Base-by-base conservation (phyloP, 2,113 vertebrate genomes). In the Chamaetylas fuelleborni region DNA sequence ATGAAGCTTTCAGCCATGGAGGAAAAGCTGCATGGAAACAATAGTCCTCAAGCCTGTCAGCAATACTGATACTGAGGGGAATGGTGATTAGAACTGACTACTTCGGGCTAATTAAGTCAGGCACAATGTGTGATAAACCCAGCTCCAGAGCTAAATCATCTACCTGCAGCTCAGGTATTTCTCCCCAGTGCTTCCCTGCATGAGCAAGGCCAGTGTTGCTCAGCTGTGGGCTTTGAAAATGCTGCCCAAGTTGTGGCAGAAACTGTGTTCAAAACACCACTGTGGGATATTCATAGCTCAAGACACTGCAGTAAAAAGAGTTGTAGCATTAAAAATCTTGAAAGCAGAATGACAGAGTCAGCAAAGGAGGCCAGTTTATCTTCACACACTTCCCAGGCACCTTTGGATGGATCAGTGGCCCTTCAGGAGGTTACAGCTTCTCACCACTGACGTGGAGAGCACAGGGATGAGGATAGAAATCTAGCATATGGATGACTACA, bases 151-250 rank as follows among this genome's bases (percentile, higher is more conserved):
- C 29, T 42, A 69, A 71, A 31, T 69, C 20, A 26, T 45, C 9
- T 6, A 28, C 2, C 2, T 0, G 0, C 5, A n/a, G 62, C 20
- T 90, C 53, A 71, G 18, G 19, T 50, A 7, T 69, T 48, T 29
- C n/a, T 65, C 38, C 31, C 20, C 1, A 2, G 4, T 54, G 26
- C 7, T 54, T 20, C 33, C 29, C 33, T 57, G 14, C 25, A 26
- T 33, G 34, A 83, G 20, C 2, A 1, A 69, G 24, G 26, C 14
- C 28, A 14, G 11, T 3, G 4, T 8, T 54, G 26, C 24, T 81
- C 66, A 61, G 31, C 24, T 36, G 4, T 15, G 14, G 31, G 36
- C 15, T 91, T 65, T 77, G 34, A 90, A 86, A 88, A 38, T 24
- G 24, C 31, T 86, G 18, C 45, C 14, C 36, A 48, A 42, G 8